A percentile compares a stretch with the other conserved stretches of the same genome.
Evolutionary conservation across 2,797 vertebrate species (phyloP).

Genomic region (Lagodon rhomboides): DNA sequence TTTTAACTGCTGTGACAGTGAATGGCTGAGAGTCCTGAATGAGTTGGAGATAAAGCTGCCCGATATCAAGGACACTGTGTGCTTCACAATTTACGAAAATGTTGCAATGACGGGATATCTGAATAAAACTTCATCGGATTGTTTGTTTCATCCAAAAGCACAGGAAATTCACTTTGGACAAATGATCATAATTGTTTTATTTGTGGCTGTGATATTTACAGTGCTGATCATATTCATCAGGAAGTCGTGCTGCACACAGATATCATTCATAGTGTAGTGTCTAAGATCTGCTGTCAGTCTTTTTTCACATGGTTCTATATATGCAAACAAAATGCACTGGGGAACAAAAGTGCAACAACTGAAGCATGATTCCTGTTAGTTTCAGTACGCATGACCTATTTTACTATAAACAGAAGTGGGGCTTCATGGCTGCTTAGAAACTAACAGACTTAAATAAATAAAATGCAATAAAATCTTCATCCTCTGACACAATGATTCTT

Average conservation of each 20-base stretch:
- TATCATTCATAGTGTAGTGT: conserved; percentile 56
- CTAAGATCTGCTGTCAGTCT: neutral
- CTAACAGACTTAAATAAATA: conserved; percentile 6
- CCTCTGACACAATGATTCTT: conserved; percentile 11
- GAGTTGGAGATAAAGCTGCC: conserved; percentile 61
- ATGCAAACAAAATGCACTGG: neutral
- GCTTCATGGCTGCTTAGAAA: conserved; percentile 21
- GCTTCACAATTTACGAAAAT: conserved; percentile 49
- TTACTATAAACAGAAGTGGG: conserved; percentile 28
- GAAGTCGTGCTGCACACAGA: conserved; percentile 51
- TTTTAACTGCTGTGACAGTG: conserved; percentile 80
- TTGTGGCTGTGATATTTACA: conserved; percentile 55
- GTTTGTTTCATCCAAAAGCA: conserved; percentile 47
- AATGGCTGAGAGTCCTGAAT: conserved; percentile 70
- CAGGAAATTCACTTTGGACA: conserved; percentile 58
- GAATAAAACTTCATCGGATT: conserved; percentile 52
- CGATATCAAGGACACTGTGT: conserved; percentile 69
- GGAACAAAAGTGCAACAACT: conserved; percentile 4
- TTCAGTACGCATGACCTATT: conserved; percentile 29
- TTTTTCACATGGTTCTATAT: neutral
- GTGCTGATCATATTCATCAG: conserved; percentile 50
- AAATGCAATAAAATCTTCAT: conserved; percentile 10
- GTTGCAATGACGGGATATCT: conserved; percentile 58
- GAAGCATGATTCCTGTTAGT: conserved; percentile 39
- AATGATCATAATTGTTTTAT: conserved; percentile 65